Evolutionary conservation across 2,797 vertebrate species (phyloP).

Genomic region (Sorex maritimensis): DNA sequence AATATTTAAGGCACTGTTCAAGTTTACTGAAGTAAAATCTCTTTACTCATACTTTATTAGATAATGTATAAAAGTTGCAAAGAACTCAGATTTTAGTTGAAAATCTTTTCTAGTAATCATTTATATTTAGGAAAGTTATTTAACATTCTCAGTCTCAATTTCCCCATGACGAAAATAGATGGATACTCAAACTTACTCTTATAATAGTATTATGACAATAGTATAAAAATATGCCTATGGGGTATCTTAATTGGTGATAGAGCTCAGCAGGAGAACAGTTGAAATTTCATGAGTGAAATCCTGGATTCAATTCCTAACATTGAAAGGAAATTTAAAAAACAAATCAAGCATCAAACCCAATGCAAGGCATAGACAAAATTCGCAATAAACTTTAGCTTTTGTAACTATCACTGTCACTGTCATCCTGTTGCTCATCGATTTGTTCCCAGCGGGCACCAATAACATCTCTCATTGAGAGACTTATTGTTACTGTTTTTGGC

Average conservation of each 20-base stretch:
- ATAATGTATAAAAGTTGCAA: background rate
- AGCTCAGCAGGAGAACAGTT: too few species aligned
- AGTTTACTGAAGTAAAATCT: background rate
- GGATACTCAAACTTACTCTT: background rate
- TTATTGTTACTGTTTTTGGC: too few species aligned
- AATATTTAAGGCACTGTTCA: background rate
- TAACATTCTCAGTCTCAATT: background rate
- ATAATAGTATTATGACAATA: background rate
- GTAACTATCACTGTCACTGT: background rate
- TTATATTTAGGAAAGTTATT: constrained; percentile 19
- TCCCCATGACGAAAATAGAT: background rate
- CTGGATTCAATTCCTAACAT: too few species aligned
- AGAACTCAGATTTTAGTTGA: background rate
- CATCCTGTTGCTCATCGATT: too few species aligned
- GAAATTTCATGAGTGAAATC: too few species aligned
- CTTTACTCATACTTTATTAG: background rate
- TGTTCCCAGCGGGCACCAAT: too few species aligned
- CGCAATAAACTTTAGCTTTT: background rate
- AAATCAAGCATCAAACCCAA: too few species aligned
- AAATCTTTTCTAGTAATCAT: background rate
- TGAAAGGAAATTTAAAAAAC: too few species aligned
- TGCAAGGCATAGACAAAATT: background rate
- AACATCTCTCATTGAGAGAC: too few species aligned
- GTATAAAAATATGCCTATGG: constrained; percentile 1
- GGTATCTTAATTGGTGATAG: background rate